These are phyloP conservation scores for Melieria crassipennis DNA, from an alignment of 2,888 invertebrate genomes.

Conservation along the genomic window DNA sequence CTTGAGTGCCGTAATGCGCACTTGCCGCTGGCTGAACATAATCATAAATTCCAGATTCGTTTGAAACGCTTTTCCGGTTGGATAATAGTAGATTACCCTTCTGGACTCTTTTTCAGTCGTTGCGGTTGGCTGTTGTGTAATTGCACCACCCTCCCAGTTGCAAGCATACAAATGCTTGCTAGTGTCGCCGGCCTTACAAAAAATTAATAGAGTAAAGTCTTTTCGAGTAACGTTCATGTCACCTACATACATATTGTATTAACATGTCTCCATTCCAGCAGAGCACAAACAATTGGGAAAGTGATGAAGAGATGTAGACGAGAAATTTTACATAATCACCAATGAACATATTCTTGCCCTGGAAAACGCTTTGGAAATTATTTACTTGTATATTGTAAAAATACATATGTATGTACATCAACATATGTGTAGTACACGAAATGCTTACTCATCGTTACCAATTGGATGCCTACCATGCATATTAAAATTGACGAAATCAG, in stretches of 20 bases:
- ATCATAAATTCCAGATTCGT: slow-evolving; percentile 57
- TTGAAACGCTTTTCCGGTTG: slow-evolving; percentile 50
- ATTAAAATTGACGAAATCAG: slow-evolving; percentile 62
- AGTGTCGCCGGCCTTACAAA: slow-evolving; percentile 53
- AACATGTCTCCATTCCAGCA: slow-evolving; percentile 63
- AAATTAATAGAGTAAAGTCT: slow-evolving; percentile 2
- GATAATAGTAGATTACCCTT: slow-evolving; percentile 31
- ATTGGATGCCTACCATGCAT: slow-evolving; percentile 65
- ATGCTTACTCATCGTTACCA: slow-evolving; percentile 51
- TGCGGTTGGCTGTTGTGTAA: not conserved
- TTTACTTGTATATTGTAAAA: not conserved
- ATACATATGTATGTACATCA: too few relatives aligned
- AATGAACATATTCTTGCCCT: slow-evolving; percentile 60
- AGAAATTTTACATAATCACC: slow-evolving; percentile 62
- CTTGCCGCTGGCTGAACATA: slow-evolving; percentile 59
- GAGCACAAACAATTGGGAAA: slow-evolving; percentile 61
- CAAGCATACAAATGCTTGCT: slow-evolving; percentile 57
- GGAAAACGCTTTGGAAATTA: not conserved
- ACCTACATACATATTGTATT: slow-evolving; percentile 57
- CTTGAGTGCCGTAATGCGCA: slow-evolving; percentile 61
- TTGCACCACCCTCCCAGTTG: slow-evolving; percentile 56
- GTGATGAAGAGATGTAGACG: slow-evolving; percentile 61
- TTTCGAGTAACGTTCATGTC: not conserved
- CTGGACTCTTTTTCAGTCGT: not conserved
- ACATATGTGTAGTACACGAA: not conserved